These are phyloP conservation scores for Lepidurus couesii DNA, from an alignment of 1,140 invertebrate species.

Conservation along the genomic window DNA sequence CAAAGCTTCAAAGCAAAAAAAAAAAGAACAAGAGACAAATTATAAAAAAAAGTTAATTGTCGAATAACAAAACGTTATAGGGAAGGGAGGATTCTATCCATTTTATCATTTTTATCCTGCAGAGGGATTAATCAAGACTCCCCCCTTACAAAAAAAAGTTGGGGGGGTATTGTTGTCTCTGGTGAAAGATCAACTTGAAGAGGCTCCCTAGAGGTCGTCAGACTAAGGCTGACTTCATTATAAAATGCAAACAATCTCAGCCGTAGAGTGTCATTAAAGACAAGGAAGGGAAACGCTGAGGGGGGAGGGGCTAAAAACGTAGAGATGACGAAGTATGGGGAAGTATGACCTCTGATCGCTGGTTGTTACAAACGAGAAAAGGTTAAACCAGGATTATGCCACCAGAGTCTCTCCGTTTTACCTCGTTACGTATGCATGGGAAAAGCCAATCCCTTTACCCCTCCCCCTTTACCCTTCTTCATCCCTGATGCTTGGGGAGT, in stretches of 20 bases:
- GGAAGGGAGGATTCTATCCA: background rate
- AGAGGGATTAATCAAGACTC: background rate
- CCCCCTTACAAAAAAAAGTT: conserved; percentile 1
- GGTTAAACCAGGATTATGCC: conserved; percentile 15
- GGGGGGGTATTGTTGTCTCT: background rate
- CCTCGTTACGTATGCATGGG: conserved; percentile 23
- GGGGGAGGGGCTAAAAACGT: background rate
- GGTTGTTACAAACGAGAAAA: conserved; percentile 1
- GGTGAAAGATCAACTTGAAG: background rate
- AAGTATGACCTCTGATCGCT: background rate
- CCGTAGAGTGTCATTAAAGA: conserved; percentile 24
- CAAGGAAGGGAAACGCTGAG: background rate
- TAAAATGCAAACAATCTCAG: conserved; percentile 28
- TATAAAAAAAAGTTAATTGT: no score
- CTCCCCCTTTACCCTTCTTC: conserved; percentile 11
- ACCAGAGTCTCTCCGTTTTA: conserved; percentile 18
- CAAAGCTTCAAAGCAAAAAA: no score
- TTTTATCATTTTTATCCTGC: conserved; percentile 1
- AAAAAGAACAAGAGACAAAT: no score
- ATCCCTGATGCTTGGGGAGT: conserved; percentile 20
- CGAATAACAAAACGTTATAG: no score
- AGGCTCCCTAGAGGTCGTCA: conserved; percentile 27
- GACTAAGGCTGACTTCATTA: conserved; percentile 29
- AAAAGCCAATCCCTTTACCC: conserved; percentile 10
- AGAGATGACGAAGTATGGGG: conserved; percentile 27